These are phyloP conservation scores for Amazona vittata DNA, from an alignment of 2,113 vertebrate species.

Conservation along the genomic window DNA sequence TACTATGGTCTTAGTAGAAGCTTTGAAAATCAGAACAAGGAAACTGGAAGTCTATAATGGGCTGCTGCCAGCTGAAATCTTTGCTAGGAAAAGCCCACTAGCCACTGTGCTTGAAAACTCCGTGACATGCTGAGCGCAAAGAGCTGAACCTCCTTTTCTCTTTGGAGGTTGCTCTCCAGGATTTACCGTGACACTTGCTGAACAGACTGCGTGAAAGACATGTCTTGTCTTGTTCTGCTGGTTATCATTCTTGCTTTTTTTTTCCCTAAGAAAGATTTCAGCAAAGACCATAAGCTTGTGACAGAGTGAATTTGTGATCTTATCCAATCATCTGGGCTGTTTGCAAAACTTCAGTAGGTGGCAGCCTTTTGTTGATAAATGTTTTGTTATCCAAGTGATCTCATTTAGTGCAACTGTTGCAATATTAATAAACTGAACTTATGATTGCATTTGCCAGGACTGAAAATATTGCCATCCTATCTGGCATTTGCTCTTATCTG, in stretches of 20 bases:
- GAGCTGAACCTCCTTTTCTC: neutral
- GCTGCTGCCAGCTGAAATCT: neutral
- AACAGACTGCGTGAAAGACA: slow-evolving; percentile 65
- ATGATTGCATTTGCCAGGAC: slow-evolving; percentile 77
- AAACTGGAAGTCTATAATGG: neutral
- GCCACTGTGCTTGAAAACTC: slow-evolving; percentile 28
- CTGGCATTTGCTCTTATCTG: slow-evolving; percentile 77
- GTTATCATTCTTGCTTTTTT: slow-evolving; percentile 72
- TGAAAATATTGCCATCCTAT: slow-evolving; percentile 77
- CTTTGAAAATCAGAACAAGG: neutral
- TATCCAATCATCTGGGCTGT: slow-evolving; percentile 82
- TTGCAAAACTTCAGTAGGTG: slow-evolving; percentile 86
- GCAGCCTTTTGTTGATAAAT: slow-evolving; percentile 87
- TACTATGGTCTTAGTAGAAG: neutral
- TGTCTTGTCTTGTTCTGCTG: slow-evolving; percentile 69
- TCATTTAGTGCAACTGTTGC: slow-evolving; percentile 83
- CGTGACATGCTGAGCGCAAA: neutral
- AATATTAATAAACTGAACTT: slow-evolving; percentile 87
- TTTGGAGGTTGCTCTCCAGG: slow-evolving; percentile 37
- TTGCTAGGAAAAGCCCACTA: neutral
- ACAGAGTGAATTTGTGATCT: slow-evolving; percentile 81
- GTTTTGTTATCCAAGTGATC: slow-evolving; percentile 84
- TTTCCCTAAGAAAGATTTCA: slow-evolving; percentile 55
- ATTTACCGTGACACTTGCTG: slow-evolving; percentile 65
- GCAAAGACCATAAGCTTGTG: slow-evolving; percentile 78